A percentile compares a stretch with the other conserved stretches of the same genome.
Conservation (phyloP, 2,113 vertebrate species). For the Lagopus muta region DNA sequence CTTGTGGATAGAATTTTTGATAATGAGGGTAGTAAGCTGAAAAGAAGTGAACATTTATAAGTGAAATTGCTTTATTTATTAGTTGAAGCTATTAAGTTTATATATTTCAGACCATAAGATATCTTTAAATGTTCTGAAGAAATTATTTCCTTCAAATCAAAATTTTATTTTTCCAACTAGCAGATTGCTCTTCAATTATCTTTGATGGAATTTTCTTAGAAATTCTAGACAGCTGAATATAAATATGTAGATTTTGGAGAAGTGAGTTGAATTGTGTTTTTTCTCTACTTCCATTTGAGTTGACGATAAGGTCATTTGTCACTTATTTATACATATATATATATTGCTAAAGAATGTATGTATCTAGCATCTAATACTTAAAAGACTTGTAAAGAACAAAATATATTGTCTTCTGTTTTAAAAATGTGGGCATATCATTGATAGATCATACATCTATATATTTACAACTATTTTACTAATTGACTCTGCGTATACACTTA, state of each 20-base stretch:
- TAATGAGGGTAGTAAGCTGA: not conserved
- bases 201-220: not conserved
- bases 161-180: rapidly evolving
- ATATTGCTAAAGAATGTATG: not conserved
- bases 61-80: not conserved
- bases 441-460: not conserved
- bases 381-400: not conserved
- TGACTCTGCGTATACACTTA: not conserved
- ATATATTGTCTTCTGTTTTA: not conserved
- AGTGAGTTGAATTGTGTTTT: not conserved
- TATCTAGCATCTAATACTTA: not conserved
- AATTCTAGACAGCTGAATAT: not conserved
- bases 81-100: not conserved
- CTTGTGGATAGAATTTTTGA: not conserved
- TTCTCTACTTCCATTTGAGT: not conserved
- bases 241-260: not conserved
- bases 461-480: not conserved
- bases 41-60: not conserved
- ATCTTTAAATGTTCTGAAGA: not conserved
- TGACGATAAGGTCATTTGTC: not conserved
- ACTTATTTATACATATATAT: not conserved
- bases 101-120: not conserved
- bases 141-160: not conserved
- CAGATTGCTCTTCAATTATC: not conserved
- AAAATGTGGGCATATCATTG: not conserved